phyloP scores from a whole-genome alignment of 2,888 invertebrate species.

The Pseudoips prasinana region DNA sequence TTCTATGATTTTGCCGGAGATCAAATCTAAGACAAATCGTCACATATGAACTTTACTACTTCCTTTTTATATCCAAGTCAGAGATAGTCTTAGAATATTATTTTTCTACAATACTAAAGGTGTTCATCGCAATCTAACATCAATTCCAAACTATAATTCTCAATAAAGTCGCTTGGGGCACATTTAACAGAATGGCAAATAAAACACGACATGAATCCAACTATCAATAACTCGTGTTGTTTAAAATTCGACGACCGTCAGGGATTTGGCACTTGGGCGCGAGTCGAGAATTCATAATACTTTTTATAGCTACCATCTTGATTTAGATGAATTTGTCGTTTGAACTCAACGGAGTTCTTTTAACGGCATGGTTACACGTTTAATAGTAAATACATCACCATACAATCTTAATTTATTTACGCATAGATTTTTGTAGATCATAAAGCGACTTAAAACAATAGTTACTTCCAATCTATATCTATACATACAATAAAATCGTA shows the following conservation, averaged over 20 bases:
- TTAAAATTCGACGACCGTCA: slow-evolving; percentile 70
- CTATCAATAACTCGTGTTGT: slow-evolving; percentile 64
- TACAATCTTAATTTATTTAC: no score
- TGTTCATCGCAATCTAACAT: slow-evolving; percentile 27
- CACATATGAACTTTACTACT: no score
- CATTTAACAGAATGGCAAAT: slow-evolving; percentile 47
- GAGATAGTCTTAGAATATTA: slow-evolving; percentile 25
- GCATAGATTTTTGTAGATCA: no score
- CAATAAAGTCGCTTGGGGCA: slow-evolving; percentile 16
- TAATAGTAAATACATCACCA: no score
- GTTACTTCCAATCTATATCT: no score
- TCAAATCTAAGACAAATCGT: no score
- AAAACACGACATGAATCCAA: slow-evolving; percentile 53
- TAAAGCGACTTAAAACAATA: no score
- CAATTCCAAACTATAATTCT: slow-evolving; percentile 27
- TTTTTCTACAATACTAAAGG: slow-evolving; percentile 29
- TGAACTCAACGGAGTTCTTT: slow-evolving; percentile 30
- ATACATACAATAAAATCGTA: no score
- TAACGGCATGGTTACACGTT: no score
- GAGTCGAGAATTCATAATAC: slow-evolving; percentile 65
- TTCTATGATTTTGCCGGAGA: no score
- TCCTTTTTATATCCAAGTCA: no score
- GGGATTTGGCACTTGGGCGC: slow-evolving; percentile 69
- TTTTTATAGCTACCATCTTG: slow-evolving; percentile 55
- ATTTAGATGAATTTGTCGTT: slow-evolving; percentile 45